Evolutionary conservation across 2,797 vertebrate species (phyloP).

Genomic region (Graptemys geographica): DNA sequence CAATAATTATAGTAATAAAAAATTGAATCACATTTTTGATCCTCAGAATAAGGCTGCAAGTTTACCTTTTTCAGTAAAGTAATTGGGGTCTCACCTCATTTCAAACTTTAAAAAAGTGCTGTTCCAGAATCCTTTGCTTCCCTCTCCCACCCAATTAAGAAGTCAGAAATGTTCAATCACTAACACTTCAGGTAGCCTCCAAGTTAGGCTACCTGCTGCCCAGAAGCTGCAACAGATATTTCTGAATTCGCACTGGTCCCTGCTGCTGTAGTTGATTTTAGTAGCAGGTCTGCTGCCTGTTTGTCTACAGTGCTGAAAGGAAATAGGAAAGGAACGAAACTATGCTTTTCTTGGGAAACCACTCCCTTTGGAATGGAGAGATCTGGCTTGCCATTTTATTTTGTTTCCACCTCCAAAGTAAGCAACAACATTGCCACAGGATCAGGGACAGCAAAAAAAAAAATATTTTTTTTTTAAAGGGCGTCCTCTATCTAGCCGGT

Average conservation of each 20-base stretch:
- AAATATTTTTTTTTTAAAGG: slow-evolving; percentile 71
- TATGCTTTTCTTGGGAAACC: slow-evolving; percentile 85
- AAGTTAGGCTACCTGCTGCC: slow-evolving; percentile 42
- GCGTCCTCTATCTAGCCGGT: slow-evolving; percentile 62
- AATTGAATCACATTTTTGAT: slow-evolving; percentile 59
- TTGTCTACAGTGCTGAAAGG: slow-evolving; percentile 69
- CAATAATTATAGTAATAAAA: slow-evolving; percentile 32
- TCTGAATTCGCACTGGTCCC: not conserved
- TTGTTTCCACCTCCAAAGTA: slow-evolving; percentile 79
- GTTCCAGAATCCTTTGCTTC: not conserved
- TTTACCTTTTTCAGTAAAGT: slow-evolving; percentile 49
- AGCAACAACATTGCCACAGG: slow-evolving; percentile 76
- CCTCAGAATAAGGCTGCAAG: slow-evolving; percentile 61
- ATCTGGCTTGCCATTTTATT: slow-evolving; percentile 78
- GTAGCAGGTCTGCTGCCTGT: slow-evolving; percentile 38
- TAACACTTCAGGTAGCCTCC: not conserved
- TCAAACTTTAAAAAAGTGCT: slow-evolving; percentile 31
- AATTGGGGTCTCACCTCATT: slow-evolving; percentile 33
- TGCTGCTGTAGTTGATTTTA: slow-evolving; percentile 35
- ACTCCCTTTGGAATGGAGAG: slow-evolving; percentile 82
- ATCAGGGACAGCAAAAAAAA: slow-evolving; percentile 71
- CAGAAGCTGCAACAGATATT: not conserved
- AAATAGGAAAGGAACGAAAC: slow-evolving; percentile 79
- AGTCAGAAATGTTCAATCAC: not conserved
- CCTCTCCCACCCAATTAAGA: not conserved